Percentiles rank a stretch among this genome's conserved stretches.
Conservation (phyloP, 2,113 vertebrate species). For the Tachysurus vachellii region DNA sequence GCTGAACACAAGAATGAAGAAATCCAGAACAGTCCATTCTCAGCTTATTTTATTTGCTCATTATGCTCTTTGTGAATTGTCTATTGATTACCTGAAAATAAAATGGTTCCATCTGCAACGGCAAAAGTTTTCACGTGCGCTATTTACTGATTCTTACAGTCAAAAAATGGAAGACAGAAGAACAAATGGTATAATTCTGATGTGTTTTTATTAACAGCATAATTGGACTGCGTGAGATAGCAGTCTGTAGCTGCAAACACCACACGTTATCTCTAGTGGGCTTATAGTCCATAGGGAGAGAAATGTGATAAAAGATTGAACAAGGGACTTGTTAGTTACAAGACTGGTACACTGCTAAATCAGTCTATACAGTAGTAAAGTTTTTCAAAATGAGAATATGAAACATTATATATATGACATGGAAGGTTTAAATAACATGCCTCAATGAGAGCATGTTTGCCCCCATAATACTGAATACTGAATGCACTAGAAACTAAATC, state of each 20-base stretch:
- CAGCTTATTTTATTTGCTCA: constrained; percentile 8
- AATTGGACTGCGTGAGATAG: not conserved
- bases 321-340: not conserved
- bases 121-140: not conserved
- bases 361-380: too few relatives aligned
- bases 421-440: not conserved
- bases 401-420: not conserved
- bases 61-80: not conserved
- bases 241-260: not conserved
- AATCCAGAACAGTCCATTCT: constrained; percentile 12
- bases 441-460: not conserved
- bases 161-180: not conserved
- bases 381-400: not conserved
- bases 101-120: not conserved
- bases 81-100: constrained; percentile 17
- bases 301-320: not conserved
- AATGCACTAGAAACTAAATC: not conserved
- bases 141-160: not conserved
- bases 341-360: not conserved
- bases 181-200: not conserved
- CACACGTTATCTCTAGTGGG: not conserved
- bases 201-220: not conserved
- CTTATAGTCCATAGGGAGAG: not conserved
- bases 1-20: constrained; percentile 10
- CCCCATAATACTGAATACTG: not conserved